A percentile compares a stretch with the other conserved stretches of the same genome.
Evolutionary conservation across 2,888 invertebrate genomes (phyloP).

Genomic region (Andrena praecox): DNA sequence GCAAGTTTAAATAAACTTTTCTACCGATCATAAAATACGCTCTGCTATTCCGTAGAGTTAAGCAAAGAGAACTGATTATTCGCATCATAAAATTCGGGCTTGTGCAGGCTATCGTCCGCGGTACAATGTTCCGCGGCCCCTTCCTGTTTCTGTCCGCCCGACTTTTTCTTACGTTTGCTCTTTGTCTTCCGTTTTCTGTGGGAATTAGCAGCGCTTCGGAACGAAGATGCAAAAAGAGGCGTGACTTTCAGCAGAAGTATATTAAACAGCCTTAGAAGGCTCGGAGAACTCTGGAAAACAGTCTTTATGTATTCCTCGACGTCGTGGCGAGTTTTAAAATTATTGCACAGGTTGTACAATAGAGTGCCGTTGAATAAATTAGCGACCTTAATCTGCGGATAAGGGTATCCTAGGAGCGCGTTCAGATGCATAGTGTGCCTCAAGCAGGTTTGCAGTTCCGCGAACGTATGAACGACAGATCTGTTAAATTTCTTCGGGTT

Average conservation of each 20-base stretch:
- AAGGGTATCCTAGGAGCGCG: conserved; percentile 88
- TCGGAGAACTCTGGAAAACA: conserved; percentile 80
- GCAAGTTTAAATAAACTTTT: background rate
- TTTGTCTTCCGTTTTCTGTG: background rate
- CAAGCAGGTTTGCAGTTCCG: conserved; percentile 89
- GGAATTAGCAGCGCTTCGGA: conserved; percentile 2
- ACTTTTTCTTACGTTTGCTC: background rate
- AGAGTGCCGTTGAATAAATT: conserved; percentile 91
- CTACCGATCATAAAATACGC: background rate
- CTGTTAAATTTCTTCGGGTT: conserved; percentile 87
- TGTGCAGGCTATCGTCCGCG: conserved; percentile 3
- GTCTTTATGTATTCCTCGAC: conserved; percentile 86
- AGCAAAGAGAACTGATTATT: conserved; percentile 56
- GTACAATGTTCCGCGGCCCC: conserved; percentile 25
- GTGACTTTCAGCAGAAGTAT: conserved; percentile 70
- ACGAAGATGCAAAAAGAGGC: conserved; percentile 50
- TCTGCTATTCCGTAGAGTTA: background rate
- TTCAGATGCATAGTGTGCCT: conserved; percentile 88
- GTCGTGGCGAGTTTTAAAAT: conserved; percentile 87
- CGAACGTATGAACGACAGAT: conserved; percentile 88
- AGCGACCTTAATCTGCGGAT: conserved; percentile 87
- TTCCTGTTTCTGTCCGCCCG: background rate
- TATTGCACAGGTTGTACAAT: conserved; percentile 89
- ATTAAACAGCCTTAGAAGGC: conserved; percentile 77
- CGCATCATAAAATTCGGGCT: conserved; percentile 56